Evolutionary conservation across 2,888 invertebrate species (phyloP), one percentile per base, ranked within the genome.

Genomic region (Drosophila neonasuta): DNA sequence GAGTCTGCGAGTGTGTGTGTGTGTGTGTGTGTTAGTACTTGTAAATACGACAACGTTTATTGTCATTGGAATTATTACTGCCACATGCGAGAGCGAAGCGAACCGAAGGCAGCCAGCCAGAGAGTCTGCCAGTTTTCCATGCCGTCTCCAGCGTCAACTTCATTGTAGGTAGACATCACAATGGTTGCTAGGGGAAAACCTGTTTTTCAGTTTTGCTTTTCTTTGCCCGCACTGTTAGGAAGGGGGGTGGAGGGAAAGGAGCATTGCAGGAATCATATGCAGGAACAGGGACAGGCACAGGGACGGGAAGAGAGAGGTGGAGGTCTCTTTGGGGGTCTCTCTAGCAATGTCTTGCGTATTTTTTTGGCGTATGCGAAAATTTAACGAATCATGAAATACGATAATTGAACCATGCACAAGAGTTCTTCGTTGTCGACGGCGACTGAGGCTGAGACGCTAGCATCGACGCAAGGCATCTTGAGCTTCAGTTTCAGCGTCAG

Each of bases 381-480:
- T 88, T 89, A 89, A 89, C 89, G 89, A 89, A 89, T 89, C 88
- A 88, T 89, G 89, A 89, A 89, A 89, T 89, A 88, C 87, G 87
- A 89, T 89, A 89, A 89, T 88, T 89, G 89, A 89, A 89, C 87
- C 89, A 89, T 89, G 87, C 89, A 89, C 83, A 86, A 82, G 87
- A 86, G 82, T 83, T 83, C 77, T 75, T 84, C 86, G 68, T 60
- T 55, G 72, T 55, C 74, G 60, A 59, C 42, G 55, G 24, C 24
- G 6, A 24, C 24, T 24, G 20, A 20, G 20, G 45, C 15, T 3
- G 46, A 50, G 62, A 61, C 52, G 63, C 60, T 59, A 30, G 9
- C 51, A 29, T 39, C 41, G 30, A 30, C 39, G 29, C 68, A 51
- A 67, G 64, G 58, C 79, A 74, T 67, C 80, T 62, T 65, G 59